Percentiles rank a stretch among this genome's conserved stretches.
Evolutionary conservation across 2,888 invertebrate genomes (phyloP).

Genomic region (Thera obeliscata): DNA sequence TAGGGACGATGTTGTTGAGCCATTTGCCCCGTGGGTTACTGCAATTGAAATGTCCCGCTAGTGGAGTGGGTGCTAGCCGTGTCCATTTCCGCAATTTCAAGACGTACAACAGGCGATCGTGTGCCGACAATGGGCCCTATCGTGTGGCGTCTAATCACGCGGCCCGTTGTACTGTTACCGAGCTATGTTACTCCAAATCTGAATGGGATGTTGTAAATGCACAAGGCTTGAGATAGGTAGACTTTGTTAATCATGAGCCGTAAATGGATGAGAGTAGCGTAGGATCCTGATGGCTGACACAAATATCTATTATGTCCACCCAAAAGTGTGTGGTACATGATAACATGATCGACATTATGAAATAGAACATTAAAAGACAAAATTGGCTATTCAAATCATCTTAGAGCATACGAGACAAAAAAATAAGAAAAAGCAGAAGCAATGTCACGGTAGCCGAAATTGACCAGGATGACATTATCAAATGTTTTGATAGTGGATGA

Average conservation of each 20-base stretch:
- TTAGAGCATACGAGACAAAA: too few relatives aligned
- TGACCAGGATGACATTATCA: too few relatives aligned
- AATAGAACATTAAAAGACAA: too few relatives aligned
- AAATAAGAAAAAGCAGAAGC: too few relatives aligned
- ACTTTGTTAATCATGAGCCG: not conserved
- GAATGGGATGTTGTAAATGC: not conserved
- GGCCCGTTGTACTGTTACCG: conserved; percentile 67
- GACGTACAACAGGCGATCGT: conserved; percentile 80
- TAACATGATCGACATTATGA: too few relatives aligned
- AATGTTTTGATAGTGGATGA: too few relatives aligned
- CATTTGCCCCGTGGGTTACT: conserved; percentile 67
- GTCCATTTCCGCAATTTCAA: conserved; percentile 83
- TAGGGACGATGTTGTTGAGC: conserved; percentile 38
- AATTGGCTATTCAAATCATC: too few relatives aligned
- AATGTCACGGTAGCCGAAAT: too few relatives aligned
- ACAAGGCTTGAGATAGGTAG: not conserved
- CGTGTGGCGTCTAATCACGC: conserved; percentile 83
- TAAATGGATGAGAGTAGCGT: not conserved
- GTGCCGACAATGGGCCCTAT: conserved; percentile 82
- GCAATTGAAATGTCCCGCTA: conserved; percentile 83
- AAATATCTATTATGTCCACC: not conserved
- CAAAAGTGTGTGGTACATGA: too few relatives aligned
- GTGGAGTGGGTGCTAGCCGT: conserved; percentile 74
- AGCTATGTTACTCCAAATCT: conserved; percentile 13
- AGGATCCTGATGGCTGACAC: not conserved